Evolutionary conservation across 2,113 vertebrate species (phyloP).

Genomic region (Trochalopteron elliotii): DNA sequence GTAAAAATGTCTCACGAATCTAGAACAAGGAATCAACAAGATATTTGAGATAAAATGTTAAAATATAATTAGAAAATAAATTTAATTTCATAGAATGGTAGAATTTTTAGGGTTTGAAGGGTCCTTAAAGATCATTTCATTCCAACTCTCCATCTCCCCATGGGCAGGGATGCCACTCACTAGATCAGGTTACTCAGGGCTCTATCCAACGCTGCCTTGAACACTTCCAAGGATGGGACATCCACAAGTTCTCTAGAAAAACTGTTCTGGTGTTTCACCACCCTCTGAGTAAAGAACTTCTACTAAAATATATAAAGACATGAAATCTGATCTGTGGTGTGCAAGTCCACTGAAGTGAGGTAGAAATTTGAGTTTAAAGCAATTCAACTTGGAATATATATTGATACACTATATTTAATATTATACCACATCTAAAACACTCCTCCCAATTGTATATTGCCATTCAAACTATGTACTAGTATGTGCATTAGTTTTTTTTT

Average conservation of each 20-base stretch:
- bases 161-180: neutral
- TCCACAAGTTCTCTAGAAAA: neutral
- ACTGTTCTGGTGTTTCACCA: neutral
- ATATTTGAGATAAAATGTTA: neutral
- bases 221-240: neutral
- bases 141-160: rapidly evolving
- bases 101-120: neutral
- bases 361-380: neutral
- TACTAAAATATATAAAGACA: neutral
- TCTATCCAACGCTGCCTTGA: neutral
- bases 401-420: neutral
- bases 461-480: neutral
- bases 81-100: neutral
- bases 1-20: neutral
- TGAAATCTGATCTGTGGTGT: neutral
- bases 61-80: neutral
- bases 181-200: neutral
- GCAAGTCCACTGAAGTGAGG: neutral
- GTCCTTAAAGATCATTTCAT: neutral
- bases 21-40: neutral
- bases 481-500: neutral
- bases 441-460: neutral
- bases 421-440: neutral
- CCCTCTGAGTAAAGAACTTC: neutral
- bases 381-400: neutral